These are phyloP conservation scores for Alligator mississippiensis DNA, from an alignment of 2,113 vertebrate species.

Conservation along the genomic window DNA sequence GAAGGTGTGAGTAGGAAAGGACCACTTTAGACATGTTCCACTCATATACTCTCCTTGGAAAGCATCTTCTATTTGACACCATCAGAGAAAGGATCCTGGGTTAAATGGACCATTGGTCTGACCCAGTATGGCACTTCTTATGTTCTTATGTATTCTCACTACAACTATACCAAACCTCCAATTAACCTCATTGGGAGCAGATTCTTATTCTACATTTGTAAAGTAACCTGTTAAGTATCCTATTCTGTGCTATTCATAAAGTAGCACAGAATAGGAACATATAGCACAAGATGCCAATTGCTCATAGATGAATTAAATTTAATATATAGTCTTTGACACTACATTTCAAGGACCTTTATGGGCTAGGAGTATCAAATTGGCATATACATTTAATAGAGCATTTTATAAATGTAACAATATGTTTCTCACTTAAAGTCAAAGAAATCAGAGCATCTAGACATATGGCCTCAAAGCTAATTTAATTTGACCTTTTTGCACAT, in stretches of 20 bases:
- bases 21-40: no score
- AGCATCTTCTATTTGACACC: no score
- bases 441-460: background rate
- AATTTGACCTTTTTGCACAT: constrained; percentile 30
- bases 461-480: background rate
- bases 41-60: no score
- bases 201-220: background rate
- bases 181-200: background rate
- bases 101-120: no score
- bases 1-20: no score
- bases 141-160: background rate
- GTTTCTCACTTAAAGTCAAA: constrained; percentile 8
- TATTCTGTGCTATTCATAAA: background rate
- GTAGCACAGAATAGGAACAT: background rate
- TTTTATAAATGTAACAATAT: background rate
- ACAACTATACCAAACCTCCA: background rate
- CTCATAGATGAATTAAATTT: background rate
- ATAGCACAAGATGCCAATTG: background rate
- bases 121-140: background rate
- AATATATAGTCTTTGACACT: background rate
- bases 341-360: background rate
- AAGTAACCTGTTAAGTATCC: background rate
- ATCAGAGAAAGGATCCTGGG: no score
- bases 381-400: constrained; percentile 17
- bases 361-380: constrained; percentile 9